Percentiles rank a stretch among this genome's conserved stretches.
Conservation (phyloP, 2,888 invertebrate genomes). For the Magallana nippona region DNA sequence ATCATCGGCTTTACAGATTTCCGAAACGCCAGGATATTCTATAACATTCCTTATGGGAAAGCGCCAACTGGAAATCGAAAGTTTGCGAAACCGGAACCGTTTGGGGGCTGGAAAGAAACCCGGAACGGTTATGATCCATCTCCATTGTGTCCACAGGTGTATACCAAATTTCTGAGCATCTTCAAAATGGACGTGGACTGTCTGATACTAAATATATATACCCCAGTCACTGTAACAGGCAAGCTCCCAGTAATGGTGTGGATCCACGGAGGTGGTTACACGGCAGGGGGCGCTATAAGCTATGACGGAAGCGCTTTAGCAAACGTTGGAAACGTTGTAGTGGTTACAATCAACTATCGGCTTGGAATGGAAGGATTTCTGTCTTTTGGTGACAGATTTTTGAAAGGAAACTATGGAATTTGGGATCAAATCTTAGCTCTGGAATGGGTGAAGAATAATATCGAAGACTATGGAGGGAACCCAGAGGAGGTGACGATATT, state of each 20-base stretch:
- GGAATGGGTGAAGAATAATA: conserved; percentile 73
- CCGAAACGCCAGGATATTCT: conserved; percentile 11
- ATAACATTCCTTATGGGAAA: conserved; percentile 49
- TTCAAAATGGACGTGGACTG: conserved; percentile 44
- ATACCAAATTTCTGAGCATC: background rate
- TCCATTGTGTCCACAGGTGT: conserved; percentile 41
- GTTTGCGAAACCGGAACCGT: conserved; percentile 41
- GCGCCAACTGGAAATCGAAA: conserved; percentile 43
- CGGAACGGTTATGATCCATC: conserved; percentile 40
- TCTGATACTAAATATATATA: conserved; percentile 48
- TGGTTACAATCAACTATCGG: conserved; percentile 52
- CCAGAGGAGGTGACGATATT: conserved; percentile 72
- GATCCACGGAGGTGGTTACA: conserved; percentile 50
- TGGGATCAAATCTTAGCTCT: conserved; percentile 76
- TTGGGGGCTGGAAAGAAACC: conserved; percentile 25
- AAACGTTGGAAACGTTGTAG: conserved; percentile 44
- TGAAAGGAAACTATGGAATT: conserved; percentile 75
- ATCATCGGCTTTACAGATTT: conserved; percentile 6
- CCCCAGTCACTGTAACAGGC: conserved; percentile 32
- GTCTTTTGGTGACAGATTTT: conserved; percentile 46
- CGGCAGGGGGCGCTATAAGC: conserved; percentile 20
- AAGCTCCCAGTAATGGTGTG: conserved; percentile 50
- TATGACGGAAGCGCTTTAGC: conserved; percentile 45
- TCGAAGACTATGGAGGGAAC: conserved; percentile 72
- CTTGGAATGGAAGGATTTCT: conserved; percentile 47